Evolutionary conservation across 1,140 invertebrate species (phyloP), one percentile per base, ranked within the genome.

Genomic region (Meloidogyne exigua): DNA sequence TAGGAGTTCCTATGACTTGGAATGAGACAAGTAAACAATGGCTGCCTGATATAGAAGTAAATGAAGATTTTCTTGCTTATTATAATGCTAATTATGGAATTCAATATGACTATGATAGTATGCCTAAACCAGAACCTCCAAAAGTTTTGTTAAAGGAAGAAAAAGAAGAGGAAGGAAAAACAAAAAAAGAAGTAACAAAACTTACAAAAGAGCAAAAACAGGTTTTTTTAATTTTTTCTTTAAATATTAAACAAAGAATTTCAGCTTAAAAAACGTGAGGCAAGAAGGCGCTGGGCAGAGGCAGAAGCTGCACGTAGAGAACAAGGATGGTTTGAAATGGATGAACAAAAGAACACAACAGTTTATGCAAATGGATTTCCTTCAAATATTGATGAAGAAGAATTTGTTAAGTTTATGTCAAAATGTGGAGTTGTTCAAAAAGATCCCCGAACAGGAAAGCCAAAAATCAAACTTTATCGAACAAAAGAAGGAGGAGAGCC

Each of bases 11-110:
- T 25, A 83, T 85, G 76, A 72, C 67, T 44, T 87, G 82, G 81
- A 87, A 85, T 69, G 44, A 69, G 5, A 39, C 68, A 15, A 76
- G 63, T 39, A 42, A 83, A 26, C 74, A 86, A 74, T 87, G 86
- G 86, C 39, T 86, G 10, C 80, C 85, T 12, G 76, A 87, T 23
- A 72, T 74, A 2, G 82, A 92, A 91, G 91, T 98, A 75, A 94
- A 97, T 90, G 94, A 96, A 85, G 94, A 98, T 81, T 98, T 98
- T 85, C 91, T 99, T 88, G 96, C 95, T 0, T 90, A 90, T 70
- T 98, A 98, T 90, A 95, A 98, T 89, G 92, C 97, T 91, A 94
- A 91, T 87, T 98, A 98, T 90, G 95, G 95, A 9, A 93, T 93
- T 88, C 28, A 80, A n/a, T 83, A 85, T 64, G 79, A 86, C 28